A percentile compares a stretch with the other conserved stretches of the same genome.
Conservation (phyloP, 2,797 vertebrate species). For the Chaetophractus vellerosus region DNA sequence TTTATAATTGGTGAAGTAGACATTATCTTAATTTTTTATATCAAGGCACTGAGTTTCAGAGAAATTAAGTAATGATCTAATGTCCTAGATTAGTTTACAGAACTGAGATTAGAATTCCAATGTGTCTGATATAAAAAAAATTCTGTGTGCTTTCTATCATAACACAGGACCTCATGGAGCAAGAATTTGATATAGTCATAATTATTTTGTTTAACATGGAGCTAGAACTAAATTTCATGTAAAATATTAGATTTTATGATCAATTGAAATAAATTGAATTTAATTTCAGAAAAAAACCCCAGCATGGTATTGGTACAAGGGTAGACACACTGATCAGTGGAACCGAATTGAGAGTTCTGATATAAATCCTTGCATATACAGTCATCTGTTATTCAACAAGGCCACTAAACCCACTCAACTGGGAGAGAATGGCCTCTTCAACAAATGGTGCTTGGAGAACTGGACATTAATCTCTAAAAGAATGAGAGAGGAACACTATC, state of each 20-base stretch:
- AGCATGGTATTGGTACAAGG: too few relatives aligned
- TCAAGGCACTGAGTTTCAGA: background rate
- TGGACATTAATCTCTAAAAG: too few relatives aligned
- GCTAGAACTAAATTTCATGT: background rate
- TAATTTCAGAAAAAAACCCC: background rate
- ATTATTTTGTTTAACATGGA: background rate
- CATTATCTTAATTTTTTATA: background rate
- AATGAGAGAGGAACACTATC: too few relatives aligned
- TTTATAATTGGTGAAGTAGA: background rate
- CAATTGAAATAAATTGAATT: background rate
- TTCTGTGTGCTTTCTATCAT: background rate
- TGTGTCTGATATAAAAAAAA: background rate
- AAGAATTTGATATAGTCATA: background rate
- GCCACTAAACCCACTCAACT: too few relatives aligned
- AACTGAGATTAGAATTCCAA: background rate
- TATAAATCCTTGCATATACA: too few relatives aligned
- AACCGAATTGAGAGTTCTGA: too few relatives aligned
- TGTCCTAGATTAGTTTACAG: background rate
- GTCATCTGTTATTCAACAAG: too few relatives aligned
- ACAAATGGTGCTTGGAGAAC: too few relatives aligned
- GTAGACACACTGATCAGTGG: too few relatives aligned
- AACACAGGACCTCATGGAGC: background rate
- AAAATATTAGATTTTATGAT: background rate
- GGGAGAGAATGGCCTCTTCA: too few relatives aligned
- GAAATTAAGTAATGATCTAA: background rate